Evolutionary conservation across 2,113 vertebrate species (phyloP), one percentile per base, ranked within the genome.

Genomic region (Lanius ludovicianus): DNA sequence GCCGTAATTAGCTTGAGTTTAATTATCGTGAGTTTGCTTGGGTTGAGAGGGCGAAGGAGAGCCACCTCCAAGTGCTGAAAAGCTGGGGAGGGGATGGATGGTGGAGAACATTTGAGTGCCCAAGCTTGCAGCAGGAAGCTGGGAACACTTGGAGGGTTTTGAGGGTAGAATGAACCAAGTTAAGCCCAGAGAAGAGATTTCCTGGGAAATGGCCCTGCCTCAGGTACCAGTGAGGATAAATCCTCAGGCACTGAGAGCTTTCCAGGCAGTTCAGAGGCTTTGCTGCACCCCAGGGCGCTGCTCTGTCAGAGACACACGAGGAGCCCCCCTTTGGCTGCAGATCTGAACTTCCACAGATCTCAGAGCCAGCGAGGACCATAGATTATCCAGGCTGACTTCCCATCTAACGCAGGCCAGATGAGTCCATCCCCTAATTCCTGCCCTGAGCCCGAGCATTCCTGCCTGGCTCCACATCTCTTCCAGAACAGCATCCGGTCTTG

Each of bases 311-410:
- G 80, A 5, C 88, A 75, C 4, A 3, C 33, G 88, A 86, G 91
- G 83, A 91, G 60, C 75, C 88, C 91, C 93, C 46, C 68, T 89
- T 75, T 96, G 96, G 95, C 95, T 92, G 68, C 76, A 90, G 88
- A 93, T 96, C 90, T 96, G 95, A 96, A 96, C 95, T 53, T 56
- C 6, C 79, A 13, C 68, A 84, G 83, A 81, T 90, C 90, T 84
- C 62, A 11, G 28, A 90, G 93, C 76, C 90, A 93, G 85, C 31
- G 78, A 86, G 88, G 88, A 57, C 79, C 79, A 56, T 96, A 84
- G 92, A 96, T 96, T 96, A 96, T 96, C 68, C 90, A 56, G 85
- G 56, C 93, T 95, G 88, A 60, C 95, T 94, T 97, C 92, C 95
- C 76, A 10, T 37, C 79, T 96, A 96, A 96, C 88, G 1, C 93